A percentile compares a stretch with the other conserved stretches of the same genome.
Conservation (phyloP, 2,888 invertebrate species). For the Cistogaster globosa region DNA sequence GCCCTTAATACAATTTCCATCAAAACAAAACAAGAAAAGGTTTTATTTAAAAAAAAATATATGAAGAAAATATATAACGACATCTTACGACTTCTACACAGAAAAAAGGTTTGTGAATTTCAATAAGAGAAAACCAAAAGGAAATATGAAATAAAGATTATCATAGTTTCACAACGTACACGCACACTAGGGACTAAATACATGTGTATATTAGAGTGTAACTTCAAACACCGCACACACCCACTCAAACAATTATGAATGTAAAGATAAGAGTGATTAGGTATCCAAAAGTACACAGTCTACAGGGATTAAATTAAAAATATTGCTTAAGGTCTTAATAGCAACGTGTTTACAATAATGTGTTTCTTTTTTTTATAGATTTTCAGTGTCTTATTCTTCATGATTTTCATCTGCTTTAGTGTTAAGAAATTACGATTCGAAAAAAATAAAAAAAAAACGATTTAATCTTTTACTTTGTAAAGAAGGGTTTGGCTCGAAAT, state of each 20-base stretch:
- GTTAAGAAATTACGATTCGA: constrained; percentile 10
- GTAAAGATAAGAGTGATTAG: constrained; percentile 42
- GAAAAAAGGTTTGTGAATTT: not conserved
- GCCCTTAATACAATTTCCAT: too few species aligned
- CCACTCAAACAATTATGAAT: not conserved
- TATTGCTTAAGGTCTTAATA: constrained; percentile 59
- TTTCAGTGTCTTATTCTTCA: not conserved
- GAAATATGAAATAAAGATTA: constrained; percentile 1
- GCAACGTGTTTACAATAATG: constrained; percentile 48
- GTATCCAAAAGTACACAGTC: constrained; percentile 37
- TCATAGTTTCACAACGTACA: not conserved
- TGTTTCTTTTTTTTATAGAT: constrained; percentile 19
- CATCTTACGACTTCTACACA: constrained; percentile 1
- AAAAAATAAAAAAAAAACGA: not conserved
- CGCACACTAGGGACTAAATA: not conserved
- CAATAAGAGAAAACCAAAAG: not conserved
- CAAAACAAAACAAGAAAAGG: too few species aligned
- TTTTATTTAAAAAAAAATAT: too few species aligned
- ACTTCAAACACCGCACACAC: not conserved
- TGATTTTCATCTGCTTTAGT: not conserved
- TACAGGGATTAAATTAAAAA: constrained; percentile 57
- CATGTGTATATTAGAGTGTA: not conserved
- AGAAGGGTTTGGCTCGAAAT: not conserved
- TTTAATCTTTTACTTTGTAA: not conserved
- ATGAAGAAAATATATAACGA: not conserved